A percentile compares a stretch with the other conserved stretches of the same genome.
Conservation (phyloP, 2,888 invertebrate genomes). For the Chaetogeoica ovagalla region DNA sequence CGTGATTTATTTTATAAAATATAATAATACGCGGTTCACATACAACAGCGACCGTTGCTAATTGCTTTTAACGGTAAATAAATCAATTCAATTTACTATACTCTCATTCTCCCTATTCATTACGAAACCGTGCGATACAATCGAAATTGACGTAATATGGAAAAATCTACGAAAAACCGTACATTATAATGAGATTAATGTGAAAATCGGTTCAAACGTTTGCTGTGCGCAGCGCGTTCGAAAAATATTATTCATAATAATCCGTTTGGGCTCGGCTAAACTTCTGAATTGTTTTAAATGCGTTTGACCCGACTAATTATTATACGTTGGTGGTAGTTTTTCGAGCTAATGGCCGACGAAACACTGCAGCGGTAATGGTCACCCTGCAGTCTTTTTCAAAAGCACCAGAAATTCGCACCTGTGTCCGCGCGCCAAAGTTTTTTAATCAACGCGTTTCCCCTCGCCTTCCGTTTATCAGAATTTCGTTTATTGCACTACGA, state of each 20-base stretch:
- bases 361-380: slow-evolving; percentile 18
- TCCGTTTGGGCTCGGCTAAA: slow-evolving; percentile 14
- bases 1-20: too few relatives aligned
- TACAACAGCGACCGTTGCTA: too few relatives aligned
- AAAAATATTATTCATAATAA: slow-evolving; percentile 39
- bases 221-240: not conserved
- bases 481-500: slow-evolving; percentile 1
- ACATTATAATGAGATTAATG: not conserved
- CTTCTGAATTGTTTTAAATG: slow-evolving; percentile 23
- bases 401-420: slow-evolving; percentile 29
- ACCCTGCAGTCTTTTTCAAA: not conserved
- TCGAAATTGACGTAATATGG: too few relatives aligned
- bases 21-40: too few relatives aligned
- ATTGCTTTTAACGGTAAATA: too few relatives aligned
- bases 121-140: too few relatives aligned
- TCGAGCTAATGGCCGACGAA: slow-evolving; percentile 34
- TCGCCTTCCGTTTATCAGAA: not conserved
- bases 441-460: slow-evolving; percentile 32
- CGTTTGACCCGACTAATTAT: slow-evolving; percentile 42
- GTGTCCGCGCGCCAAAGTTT: slow-evolving; percentile 30
- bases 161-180: too few relatives aligned
- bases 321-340: slow-evolving; percentile 27
- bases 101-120: too few relatives aligned
- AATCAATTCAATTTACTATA: too few relatives aligned
- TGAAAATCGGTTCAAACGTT: slow-evolving; percentile 31